Conservation (phyloP, 2,888 invertebrate genomes). For the Limnephilus rhombicus region DNA sequence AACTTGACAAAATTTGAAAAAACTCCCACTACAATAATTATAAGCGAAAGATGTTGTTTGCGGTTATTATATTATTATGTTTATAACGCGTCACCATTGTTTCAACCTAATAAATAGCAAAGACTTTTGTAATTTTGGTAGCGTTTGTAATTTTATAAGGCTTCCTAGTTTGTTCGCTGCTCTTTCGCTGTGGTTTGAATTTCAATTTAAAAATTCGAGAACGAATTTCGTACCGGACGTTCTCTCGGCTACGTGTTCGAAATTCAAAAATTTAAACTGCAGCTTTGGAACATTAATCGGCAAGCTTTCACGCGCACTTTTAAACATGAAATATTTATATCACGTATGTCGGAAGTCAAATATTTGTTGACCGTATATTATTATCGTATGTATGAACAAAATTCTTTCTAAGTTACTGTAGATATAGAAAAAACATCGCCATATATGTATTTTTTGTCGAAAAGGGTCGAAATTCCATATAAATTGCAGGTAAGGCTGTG, state of each 20-base stretch:
- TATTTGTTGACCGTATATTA: neutral
- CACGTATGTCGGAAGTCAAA: neutral
- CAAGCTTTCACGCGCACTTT: neutral
- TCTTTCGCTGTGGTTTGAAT: neutral
- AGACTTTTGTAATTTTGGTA: neutral
- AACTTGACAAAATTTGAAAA: too few species aligned
- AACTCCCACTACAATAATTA: too few species aligned
- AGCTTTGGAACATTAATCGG: neutral
- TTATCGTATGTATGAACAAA: too few species aligned
- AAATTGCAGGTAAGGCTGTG: neutral
- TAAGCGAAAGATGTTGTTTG: too few species aligned
- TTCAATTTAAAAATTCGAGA: neutral
- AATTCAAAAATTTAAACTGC: conserved; percentile 1
- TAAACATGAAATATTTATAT: neutral
- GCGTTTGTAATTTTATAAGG: neutral
- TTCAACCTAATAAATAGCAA: neutral
- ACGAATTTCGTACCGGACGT: conserved; percentile 13
- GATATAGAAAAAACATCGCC: too few species aligned
- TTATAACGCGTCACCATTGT: too few species aligned
- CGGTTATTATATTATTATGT: too few species aligned
- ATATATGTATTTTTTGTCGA: neutral
- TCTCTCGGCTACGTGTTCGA: neutral
- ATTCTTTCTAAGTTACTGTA: neutral
- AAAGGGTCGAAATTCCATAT: neutral
- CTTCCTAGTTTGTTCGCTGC: neutral